Evolutionary conservation across 1,140 invertebrate species (phyloP).

Genomic region (Cataglyphis hispanica): DNA sequence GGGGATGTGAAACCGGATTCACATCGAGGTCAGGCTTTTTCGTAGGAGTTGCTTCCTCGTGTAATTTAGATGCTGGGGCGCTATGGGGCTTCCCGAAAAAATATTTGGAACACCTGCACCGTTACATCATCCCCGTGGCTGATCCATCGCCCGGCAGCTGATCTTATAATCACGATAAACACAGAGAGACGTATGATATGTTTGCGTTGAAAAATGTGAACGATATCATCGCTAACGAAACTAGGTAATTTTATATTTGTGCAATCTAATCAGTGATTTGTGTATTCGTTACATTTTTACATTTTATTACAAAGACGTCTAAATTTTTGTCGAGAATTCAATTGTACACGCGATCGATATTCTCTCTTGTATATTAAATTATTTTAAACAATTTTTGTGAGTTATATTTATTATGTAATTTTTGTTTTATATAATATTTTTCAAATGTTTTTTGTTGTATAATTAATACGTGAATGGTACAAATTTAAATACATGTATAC

Average conservation of each 20-base stretch:
- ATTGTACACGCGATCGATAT: background rate
- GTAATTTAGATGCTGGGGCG: constrained; percentile 61
- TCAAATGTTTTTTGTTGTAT: background rate
- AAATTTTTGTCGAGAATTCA: background rate
- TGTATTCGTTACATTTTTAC: background rate
- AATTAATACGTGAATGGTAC: constrained; percentile 26
- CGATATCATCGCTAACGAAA: background rate
- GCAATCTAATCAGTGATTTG: background rate
- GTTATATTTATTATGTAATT: background rate
- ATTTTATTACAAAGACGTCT: too few species aligned
- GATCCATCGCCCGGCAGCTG: constrained; percentile 34
- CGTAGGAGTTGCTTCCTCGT: constrained; percentile 48
- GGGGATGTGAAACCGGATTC: constrained; percentile 41
- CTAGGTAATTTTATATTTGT: constrained; percentile 27
- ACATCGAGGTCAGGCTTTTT: constrained; percentile 10
- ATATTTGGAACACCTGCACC: constrained; percentile 73
- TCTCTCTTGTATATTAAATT: background rate
- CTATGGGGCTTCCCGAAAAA: constrained; percentile 57
- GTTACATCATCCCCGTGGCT: constrained; percentile 24
- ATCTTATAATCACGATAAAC: constrained; percentile 51
- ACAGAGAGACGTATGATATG: constrained; percentile 6
- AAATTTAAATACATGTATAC: constrained; percentile 39
- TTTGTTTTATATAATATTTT: constrained; percentile 10
- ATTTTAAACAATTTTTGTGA: background rate
- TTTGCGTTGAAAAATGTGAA: constrained; percentile 27